Conservation (phyloP, 2,113 vertebrate species). For the Neotoma lepida region DNA sequence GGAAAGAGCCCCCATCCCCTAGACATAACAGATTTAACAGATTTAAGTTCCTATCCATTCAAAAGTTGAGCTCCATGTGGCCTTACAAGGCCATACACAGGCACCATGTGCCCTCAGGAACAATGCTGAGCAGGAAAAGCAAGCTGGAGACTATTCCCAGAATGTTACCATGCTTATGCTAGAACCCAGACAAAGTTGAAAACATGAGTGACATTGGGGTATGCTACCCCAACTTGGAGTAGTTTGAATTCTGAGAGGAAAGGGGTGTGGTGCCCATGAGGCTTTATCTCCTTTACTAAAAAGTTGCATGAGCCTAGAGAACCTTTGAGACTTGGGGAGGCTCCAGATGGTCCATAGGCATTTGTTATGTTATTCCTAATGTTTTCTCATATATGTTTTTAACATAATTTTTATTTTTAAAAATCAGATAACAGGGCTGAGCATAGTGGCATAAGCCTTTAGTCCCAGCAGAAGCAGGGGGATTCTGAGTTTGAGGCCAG, state of each 20-base stretch:
- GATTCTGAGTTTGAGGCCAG: background rate
- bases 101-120: background rate
- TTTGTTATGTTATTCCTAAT: background rate
- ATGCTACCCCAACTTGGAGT: background rate
- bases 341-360: no score
- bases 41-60: background rate
- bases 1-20: background rate
- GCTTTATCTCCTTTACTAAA: background rate
- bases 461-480: background rate
- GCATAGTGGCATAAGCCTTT: background rate
- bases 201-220: background rate
- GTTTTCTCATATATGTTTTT: background rate
- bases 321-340: background rate
- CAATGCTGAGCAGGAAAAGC: background rate
- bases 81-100: background rate
- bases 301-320: background rate
- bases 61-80: background rate
- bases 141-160: background rate
- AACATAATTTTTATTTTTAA: constrained; percentile 37
- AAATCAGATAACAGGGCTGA: background rate
- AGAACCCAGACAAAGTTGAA: background rate
- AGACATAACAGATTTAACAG: background rate
- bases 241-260: background rate
- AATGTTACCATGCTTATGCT: background rate
- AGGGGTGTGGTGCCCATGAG: background rate